Evolutionary conservation across 2,797 vertebrate species (phyloP).

Genomic region (Chelonia mydas): DNA sequence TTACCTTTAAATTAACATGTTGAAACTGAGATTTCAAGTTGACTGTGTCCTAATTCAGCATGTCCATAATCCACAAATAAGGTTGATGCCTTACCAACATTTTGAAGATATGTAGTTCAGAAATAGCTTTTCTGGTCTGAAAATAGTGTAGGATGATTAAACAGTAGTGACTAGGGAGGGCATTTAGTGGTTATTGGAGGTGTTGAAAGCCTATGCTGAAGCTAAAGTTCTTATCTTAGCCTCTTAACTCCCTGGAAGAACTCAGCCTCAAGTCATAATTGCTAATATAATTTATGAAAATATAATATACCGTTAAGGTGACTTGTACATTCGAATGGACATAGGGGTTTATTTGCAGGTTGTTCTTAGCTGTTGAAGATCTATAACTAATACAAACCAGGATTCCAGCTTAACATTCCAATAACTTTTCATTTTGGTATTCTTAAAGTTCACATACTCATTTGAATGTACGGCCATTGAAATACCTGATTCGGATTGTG

Average conservation of each 20-base stretch:
- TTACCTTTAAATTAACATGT: background rate
- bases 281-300: background rate
- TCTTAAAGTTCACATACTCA: background rate
- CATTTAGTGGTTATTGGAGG: background rate
- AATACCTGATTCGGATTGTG: background rate
- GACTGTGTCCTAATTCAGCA: background rate
- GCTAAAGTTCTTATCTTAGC: background rate
- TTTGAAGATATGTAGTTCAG: background rate
- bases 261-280: background rate
- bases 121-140: background rate
- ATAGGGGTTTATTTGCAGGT: fast-evolving
- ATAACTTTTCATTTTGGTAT: background rate
- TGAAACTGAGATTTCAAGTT: background rate
- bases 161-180: background rate
- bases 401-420: background rate
- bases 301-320: background rate
- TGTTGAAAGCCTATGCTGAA: background rate
- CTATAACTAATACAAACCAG: background rate
- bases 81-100: background rate
- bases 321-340: background rate
- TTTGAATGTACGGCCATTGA: background rate
- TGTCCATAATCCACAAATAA: background rate
- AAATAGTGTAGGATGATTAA: background rate
- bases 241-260: background rate
- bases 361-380: background rate